phyloP scores from a whole-genome alignment of 2,797 vertebrate genomes.

The Lepidocolaptes lacrymiger region DNA sequence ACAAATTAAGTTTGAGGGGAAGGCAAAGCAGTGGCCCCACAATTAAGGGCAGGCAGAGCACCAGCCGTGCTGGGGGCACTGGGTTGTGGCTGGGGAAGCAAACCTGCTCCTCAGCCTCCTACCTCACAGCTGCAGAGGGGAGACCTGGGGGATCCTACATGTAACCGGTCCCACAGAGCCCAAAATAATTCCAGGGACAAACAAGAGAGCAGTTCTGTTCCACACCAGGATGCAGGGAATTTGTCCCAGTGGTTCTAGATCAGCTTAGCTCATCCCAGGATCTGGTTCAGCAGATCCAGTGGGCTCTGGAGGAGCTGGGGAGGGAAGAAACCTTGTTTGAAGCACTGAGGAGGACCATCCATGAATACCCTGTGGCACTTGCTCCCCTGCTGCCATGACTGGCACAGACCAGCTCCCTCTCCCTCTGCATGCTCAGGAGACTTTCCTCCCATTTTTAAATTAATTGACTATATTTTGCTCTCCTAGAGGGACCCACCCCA shows the following conservation, averaged over 20 bases:
- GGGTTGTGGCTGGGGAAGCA: neutral
- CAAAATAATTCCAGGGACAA: neutral
- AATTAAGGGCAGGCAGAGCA: neutral
- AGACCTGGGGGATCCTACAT: neutral
- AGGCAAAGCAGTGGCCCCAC: neutral
- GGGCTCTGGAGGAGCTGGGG: neutral
- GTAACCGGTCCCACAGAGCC: neutral
- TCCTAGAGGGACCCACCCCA: neutral
- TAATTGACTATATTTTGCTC: neutral
- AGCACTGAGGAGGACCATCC: neutral
- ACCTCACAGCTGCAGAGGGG: neutral
- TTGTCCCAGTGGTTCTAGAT: neutral
- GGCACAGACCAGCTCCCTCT: neutral
- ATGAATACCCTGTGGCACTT: neutral
- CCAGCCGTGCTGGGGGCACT: neutral
- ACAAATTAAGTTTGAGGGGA: neutral
- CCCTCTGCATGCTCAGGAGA: neutral
- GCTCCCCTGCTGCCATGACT: neutral
- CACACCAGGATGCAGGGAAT: rapidly evolving
- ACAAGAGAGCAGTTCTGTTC: neutral
- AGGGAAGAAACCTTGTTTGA: neutral
- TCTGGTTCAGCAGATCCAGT: neutral
- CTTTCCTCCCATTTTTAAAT: neutral
- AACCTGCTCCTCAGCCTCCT: neutral
- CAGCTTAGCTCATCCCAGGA: neutral